These are phyloP conservation scores for Physocephala rufipes DNA, from an alignment of 2,888 invertebrate genomes.

Conservation along the genomic window DNA sequence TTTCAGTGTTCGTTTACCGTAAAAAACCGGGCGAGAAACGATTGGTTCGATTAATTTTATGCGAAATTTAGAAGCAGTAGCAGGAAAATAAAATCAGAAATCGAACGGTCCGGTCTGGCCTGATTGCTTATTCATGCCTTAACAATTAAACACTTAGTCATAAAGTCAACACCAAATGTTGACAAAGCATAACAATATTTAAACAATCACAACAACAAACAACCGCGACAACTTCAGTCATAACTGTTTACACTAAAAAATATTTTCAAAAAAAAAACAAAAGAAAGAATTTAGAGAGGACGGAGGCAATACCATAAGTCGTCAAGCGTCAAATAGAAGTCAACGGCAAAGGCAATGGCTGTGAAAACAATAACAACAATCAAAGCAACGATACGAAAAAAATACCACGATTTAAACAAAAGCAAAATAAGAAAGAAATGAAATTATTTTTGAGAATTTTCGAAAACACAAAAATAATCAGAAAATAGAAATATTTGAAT, in stretches of 20 bases:
- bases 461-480: slow-evolving; percentile 19
- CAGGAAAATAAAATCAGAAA: background rate
- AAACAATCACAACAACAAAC: background rate
- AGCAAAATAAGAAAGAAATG: background rate
- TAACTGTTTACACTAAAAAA: background rate
- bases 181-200: slow-evolving; percentile 12
- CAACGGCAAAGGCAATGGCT: background rate
- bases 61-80: background rate
- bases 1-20: background rate
- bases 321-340: background rate
- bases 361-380: background rate
- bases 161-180: background rate
- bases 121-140: slow-evolving; percentile 31
- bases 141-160: slow-evolving; percentile 28
- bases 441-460: background rate
- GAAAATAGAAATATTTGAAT: slow-evolving; percentile 31
- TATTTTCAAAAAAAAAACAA: background rate
- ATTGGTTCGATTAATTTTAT: too few relatives aligned
- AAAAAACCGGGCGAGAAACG: background rate
- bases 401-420: background rate
- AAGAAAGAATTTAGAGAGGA: background rate
- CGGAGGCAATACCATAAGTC: background rate
- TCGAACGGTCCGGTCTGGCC: slow-evolving; percentile 2
- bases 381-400: background rate
- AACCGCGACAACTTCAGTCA: slow-evolving; percentile 5